These are phyloP conservation scores for Drosophila bunnanda DNA, from an alignment of 2,888 invertebrate species.

Conservation along the genomic window DNA sequence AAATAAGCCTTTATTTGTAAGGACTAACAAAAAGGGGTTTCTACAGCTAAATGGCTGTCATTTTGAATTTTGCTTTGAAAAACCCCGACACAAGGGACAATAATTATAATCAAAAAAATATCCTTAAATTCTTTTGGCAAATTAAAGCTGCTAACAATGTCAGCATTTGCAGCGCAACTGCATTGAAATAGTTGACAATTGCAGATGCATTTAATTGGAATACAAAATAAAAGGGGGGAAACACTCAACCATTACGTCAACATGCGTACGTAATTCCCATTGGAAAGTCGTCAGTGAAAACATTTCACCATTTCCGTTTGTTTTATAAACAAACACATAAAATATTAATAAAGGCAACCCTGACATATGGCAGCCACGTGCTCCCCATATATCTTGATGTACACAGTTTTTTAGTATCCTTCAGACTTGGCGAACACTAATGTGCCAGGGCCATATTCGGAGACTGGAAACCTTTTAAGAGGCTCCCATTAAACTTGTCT, in stretches of 20 bases:
- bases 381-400: conserved; percentile 58
- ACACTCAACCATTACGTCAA: conserved; percentile 38
- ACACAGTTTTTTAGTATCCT: conserved; percentile 54
- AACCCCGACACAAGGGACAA: conserved; percentile 10
- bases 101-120: conserved; percentile 27
- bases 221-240: not conserved
- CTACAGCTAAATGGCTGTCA: conserved; percentile 11
- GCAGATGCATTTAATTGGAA: conserved; percentile 27
- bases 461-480: conserved; percentile 54
- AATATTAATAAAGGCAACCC: conserved; percentile 51
- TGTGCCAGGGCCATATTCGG: conserved; percentile 47
- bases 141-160: conserved; percentile 36
- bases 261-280: conserved; percentile 41
- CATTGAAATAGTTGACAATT: conserved; percentile 45
- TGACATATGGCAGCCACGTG: conserved; percentile 64
- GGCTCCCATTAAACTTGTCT: conserved; percentile 67
- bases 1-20: conserved; percentile 8
- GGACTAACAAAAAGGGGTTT: not conserved
- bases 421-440: conserved; percentile 48
- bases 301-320: conserved; percentile 17
- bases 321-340: conserved; percentile 48
- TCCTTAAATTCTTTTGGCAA: conserved; percentile 12
- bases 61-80: conserved; percentile 14
- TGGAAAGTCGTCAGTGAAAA: conserved; percentile 44
- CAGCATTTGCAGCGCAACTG: not conserved